Conservation (phyloP, 2,888 invertebrate species). For the Nemurella pictetii region DNA sequence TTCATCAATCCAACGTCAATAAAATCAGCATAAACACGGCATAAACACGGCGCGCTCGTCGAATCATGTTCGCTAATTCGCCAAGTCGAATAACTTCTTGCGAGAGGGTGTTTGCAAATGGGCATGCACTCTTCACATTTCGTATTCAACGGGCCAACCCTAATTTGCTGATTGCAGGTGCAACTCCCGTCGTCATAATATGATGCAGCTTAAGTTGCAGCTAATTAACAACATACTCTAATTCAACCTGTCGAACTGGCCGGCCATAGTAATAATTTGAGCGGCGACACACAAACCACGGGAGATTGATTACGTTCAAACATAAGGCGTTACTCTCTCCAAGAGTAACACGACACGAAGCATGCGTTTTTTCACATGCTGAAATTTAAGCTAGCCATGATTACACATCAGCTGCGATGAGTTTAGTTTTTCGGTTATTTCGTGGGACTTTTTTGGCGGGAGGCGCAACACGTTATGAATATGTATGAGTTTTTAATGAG, state of each 20-base stretch:
- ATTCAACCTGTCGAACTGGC: background rate
- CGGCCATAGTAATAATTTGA: background rate
- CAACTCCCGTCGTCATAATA: background rate
- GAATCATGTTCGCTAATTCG: background rate
- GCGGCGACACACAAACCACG: background rate
- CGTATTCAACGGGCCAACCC: background rate
- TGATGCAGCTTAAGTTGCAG: background rate
- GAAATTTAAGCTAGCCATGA: conserved; percentile 23
- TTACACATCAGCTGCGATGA: conserved; percentile 14
- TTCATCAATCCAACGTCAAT: background rate
- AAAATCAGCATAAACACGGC: background rate
- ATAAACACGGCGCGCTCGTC: background rate
- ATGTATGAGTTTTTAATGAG: conserved; percentile 27
- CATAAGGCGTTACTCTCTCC: background rate
- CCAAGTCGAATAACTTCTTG: background rate
- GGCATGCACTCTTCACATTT: background rate
- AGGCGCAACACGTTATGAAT: conserved; percentile 14
- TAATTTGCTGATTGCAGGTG: background rate
- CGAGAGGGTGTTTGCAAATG: background rate
- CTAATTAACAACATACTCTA: background rate
- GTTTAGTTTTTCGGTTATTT: conserved; percentile 19
- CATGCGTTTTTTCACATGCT: background rate
- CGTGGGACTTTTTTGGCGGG: conserved; percentile 30
- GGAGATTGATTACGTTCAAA: conserved; percentile 7
- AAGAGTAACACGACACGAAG: background rate